Evolutionary conservation across 2,797 vertebrate genomes (phyloP).

Genomic region (Macroramphosus scolopax): DNA sequence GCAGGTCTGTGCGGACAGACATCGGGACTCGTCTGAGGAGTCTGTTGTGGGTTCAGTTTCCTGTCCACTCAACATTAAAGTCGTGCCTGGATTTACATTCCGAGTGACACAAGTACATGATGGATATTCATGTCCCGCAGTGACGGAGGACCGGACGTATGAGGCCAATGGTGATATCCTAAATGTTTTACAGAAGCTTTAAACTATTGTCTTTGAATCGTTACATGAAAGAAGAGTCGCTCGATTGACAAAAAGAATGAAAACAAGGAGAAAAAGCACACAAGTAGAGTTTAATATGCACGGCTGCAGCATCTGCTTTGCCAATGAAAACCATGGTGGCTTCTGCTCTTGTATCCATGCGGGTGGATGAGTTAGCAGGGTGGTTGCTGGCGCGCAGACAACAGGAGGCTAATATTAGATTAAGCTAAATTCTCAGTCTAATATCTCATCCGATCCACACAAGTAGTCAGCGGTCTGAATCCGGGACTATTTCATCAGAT

Average conservation of each 20-base stretch:
- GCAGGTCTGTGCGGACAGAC: slow-evolving; percentile 42
- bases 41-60: slow-evolving; percentile 62
- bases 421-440: slow-evolving; percentile 53
- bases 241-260: slow-evolving; percentile 30
- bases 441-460: slow-evolving; percentile 52
- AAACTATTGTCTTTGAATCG: slow-evolving; percentile 16
- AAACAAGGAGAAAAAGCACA: slow-evolving; percentile 22
- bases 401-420: slow-evolving; percentile 69
- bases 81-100: slow-evolving; percentile 56
- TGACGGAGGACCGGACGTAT: background rate
- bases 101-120: slow-evolving; percentile 19
- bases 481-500: slow-evolving; percentile 26
- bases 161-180: too few relatives aligned
- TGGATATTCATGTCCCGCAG: slow-evolving; percentile 10
- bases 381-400: slow-evolving; percentile 58
- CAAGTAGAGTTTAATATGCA: slow-evolving; percentile 35
- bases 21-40: slow-evolving; percentile 22
- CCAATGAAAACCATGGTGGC: slow-evolving; percentile 72
- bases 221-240: slow-evolving; percentile 19
- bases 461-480: too few relatives aligned
- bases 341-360: slow-evolving; percentile 44
- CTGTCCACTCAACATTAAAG: slow-evolving; percentile 55
- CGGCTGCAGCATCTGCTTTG: slow-evolving; percentile 45
- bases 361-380: slow-evolving; percentile 61
- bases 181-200: slow-evolving; percentile 7